Evolutionary conservation across 2,888 invertebrate species (phyloP), one percentile per base, ranked within the genome.

Genomic region (Cheilosia scutellata): DNA sequence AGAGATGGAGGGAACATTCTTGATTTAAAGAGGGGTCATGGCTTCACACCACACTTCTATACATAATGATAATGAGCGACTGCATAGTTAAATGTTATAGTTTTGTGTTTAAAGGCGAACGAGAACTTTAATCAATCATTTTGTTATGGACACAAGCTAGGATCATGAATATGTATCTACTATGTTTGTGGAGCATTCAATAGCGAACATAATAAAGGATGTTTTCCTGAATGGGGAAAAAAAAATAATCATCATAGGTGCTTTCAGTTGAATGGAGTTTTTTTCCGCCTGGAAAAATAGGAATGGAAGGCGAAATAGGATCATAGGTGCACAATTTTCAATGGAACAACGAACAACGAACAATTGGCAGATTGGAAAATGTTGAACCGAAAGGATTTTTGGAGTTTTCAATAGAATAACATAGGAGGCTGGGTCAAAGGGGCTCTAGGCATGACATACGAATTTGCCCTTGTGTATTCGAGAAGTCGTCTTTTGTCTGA

Each of bases 201-300:
- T 66, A 9, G 66, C 33, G 25, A 42, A n/a, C 29, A 20, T 49
- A 49, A 70, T 31, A 66, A 72, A 78, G 78, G 78, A 83, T 72
- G 74, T 51, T 76, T 31, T 42, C 25, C 25, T 84, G 79, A 84
- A 84, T 84, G 70, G 70, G 57, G 49, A 53, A 51, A 75, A 79
- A 66, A 84, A 76, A 83, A 84, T 84, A 58, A 75, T 79, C 77
- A 77, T 78, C 58, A 49, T 62, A 20, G 20, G 20, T 75, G 62
- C 74, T 75, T 75, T 75, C 75, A 53, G 79, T 70, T 75, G 74
- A 84, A 79, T 84, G 70, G 83, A 79, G 63, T 71, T 76, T 79
- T 79, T 76, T 65, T 80, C 60, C 79, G 75, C 70, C 65, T 42
- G 60, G 49, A 31, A 71, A 76, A 66, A 79, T 55, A 31, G 25